A percentile compares a stretch with the other conserved stretches of the same genome.
These are phyloP conservation scores for Cavia porcellus DNA, from an alignment of 2,113 vertebrate species.

Conservation along the genomic window DNA sequence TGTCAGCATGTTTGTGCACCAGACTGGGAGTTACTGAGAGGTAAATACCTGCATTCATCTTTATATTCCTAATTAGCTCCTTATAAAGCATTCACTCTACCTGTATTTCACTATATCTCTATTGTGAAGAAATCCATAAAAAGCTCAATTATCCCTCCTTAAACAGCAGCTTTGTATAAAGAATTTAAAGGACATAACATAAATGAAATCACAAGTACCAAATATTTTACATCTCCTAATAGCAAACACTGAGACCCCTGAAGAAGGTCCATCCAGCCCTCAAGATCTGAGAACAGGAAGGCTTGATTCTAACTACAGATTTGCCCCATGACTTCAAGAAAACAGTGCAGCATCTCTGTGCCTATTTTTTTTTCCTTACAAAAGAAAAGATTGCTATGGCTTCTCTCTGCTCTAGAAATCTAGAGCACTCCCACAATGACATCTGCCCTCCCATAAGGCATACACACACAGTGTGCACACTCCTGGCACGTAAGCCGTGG, in stretches of 20 bases:
- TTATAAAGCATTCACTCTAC: background rate
- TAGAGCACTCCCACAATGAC: background rate
- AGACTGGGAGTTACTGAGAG: background rate
- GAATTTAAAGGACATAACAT: conserved; percentile 25
- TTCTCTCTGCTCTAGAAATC: conserved; percentile 47
- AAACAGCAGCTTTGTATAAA: background rate
- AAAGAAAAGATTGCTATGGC: background rate
- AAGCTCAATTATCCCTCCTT: background rate
- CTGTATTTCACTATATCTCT: background rate
- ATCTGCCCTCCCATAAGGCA: conserved; percentile 36
- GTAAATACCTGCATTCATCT: background rate
- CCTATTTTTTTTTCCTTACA: conserved; percentile 4
- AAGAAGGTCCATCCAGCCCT: background rate
- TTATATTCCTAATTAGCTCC: background rate
- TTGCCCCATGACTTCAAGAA: background rate
- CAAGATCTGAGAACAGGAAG: background rate
- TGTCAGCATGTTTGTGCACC: background rate
- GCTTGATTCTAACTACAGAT: background rate
- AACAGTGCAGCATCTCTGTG: background rate
- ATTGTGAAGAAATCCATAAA: background rate
- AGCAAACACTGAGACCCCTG: background rate
- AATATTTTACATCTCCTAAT: background rate
- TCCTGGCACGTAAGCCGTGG: background rate
- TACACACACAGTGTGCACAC: background rate
- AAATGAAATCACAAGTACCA: conserved; percentile 1